Base-by-base conservation (phyloP, 2,888 invertebrate species). In the Noctua janthe region DNA sequence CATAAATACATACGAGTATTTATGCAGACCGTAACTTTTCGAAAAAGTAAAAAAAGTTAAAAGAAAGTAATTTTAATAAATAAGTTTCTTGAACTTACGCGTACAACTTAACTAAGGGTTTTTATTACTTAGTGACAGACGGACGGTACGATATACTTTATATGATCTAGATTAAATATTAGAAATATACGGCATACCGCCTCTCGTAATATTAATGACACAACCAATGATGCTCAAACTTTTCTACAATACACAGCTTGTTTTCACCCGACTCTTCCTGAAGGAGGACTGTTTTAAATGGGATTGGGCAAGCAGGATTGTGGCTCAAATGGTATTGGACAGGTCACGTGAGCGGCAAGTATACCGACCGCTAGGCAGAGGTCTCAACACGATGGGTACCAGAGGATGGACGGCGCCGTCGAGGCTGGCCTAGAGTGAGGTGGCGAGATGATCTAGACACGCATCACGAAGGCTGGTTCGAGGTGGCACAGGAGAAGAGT, bases 151-250 rank as follows among this genome's bases (percentile, higher is more conserved):
- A 80, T 75, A 74, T 74, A 77, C 70, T 75, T 71, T 71, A 71
- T 71, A 70, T 70, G 35, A 73, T 77, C 71, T 80, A 84, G 74
- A 87, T 81, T 69, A 69, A 74, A 84, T 81, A 74, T 86, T 84
- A 87, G 59, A 84, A 87, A 78, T 78, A 84, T 71, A 59, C 77
- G 23, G 47, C 64, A 72, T 71, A 43, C 15, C 56, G 75, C 56
- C 39, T 39, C 75, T 84, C n/a, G 75, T 74, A 78, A 71, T 81
- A 81, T 78, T 78, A 81, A 74, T 78, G 64, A 78, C 23, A 73
- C 1, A 11, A 56, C 10, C 76, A 62, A 10, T 0, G 76, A 29
- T 74, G 49, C 81, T 81, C 75, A 84, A 86, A 72, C 35, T 81
- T 75, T 13, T 35, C 2, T 35, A 39, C 11, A 35, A 20, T 4